A percentile compares a stretch with the other conserved stretches of the same genome.
Evolutionary conservation across 2,888 invertebrate species (phyloP).

Genomic region (Pseudoips prasinana): DNA sequence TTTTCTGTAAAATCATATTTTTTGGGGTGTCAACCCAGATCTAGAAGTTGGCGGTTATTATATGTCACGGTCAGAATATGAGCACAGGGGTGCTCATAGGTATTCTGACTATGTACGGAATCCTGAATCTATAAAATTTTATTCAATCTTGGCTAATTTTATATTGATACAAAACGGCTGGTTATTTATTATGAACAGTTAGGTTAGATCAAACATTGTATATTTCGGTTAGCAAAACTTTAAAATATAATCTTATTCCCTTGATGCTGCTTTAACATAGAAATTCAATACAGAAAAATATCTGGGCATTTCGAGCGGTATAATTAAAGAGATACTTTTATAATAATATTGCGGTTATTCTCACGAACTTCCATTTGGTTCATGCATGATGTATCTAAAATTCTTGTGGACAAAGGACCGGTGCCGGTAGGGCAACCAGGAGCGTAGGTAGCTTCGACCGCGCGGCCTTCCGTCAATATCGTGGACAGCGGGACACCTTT

Average conservation of each 20-base stretch:
- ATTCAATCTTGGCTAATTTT: too few relatives aligned
- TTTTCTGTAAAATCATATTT: too few relatives aligned
- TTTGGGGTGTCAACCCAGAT: too few relatives aligned
- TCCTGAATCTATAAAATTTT: too few relatives aligned
- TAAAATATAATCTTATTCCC: not conserved
- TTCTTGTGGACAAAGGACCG: conserved; percentile 63
- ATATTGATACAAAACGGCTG: too few relatives aligned
- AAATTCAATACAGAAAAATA: conserved; percentile 46
- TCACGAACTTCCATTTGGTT: conserved; percentile 62
- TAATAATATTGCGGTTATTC: conserved; percentile 59
- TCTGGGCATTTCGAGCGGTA: conserved; percentile 30
- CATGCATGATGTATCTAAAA: conserved; percentile 72
- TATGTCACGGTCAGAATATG: too few relatives aligned
- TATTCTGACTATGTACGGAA: too few relatives aligned
- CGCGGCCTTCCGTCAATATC: conserved; percentile 72
- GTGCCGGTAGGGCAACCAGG: conserved; percentile 48
- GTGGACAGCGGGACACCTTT: conserved; percentile 79
- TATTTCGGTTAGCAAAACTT: too few relatives aligned
- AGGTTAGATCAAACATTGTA: too few relatives aligned
- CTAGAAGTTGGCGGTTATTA: too few relatives aligned
- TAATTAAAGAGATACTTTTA: conserved; percentile 59
- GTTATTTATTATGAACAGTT: conserved; percentile 5
- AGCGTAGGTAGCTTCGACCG: conserved; percentile 69
- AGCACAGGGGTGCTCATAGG: too few relatives aligned
- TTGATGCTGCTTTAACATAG: conserved; percentile 15